Conservation (phyloP, 2,888 invertebrate species). For the Lepidocyrtoides sp. region DNA sequence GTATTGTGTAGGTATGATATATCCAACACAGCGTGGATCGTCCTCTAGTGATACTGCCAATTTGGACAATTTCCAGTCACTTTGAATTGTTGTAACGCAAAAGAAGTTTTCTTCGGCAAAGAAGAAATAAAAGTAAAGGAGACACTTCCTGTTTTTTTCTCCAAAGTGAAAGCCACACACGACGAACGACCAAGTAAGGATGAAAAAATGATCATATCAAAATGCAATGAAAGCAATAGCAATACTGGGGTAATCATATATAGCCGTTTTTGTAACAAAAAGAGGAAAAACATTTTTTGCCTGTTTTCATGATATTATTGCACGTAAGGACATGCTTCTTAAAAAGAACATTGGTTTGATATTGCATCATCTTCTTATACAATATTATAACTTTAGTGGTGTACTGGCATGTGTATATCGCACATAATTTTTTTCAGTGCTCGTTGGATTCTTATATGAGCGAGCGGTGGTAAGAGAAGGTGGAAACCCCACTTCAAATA, state of each 20-base stretch:
- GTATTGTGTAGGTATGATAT: constrained; percentile 46
- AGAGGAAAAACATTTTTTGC: background rate
- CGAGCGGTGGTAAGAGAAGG: background rate
- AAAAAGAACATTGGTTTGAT: background rate
- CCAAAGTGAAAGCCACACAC: background rate
- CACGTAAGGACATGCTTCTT: background rate
- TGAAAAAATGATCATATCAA: constrained; percentile 55
- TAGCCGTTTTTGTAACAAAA: constrained; percentile 16
- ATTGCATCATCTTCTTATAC: background rate
- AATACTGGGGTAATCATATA: constrained; percentile 33
- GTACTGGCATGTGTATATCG: background rate
- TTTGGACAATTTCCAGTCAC: constrained; percentile 78
- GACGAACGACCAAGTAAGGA: constrained; percentile 1
- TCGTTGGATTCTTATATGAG: constrained; percentile 13
- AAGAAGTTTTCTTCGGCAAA: constrained; percentile 20
- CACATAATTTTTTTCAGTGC: background rate
- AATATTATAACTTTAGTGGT: background rate
- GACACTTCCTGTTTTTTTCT: constrained; percentile 44
- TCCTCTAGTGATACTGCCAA: constrained; percentile 63
- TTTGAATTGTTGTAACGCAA: constrained; percentile 51
- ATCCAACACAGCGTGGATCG: background rate
- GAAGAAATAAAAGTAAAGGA: constrained; percentile 37
- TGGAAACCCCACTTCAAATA: background rate
- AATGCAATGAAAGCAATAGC: constrained; percentile 50
- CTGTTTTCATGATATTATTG: constrained; percentile 18